Conservation (phyloP, 2,888 invertebrate species). For the Calameuta pallipes region DNA sequence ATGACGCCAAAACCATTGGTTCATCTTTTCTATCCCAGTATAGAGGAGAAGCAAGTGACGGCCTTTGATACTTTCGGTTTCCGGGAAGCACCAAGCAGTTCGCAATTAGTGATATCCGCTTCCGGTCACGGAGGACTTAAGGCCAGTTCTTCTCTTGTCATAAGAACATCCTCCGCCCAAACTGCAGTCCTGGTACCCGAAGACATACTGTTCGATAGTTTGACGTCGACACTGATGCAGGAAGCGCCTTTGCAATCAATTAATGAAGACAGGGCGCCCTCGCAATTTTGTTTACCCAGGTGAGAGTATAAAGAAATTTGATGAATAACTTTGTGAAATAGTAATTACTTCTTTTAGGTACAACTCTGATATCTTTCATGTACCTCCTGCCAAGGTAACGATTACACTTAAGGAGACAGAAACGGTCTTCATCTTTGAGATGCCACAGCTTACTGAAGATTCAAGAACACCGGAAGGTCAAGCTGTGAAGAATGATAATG, state of each 20-base stretch:
- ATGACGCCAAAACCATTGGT: conserved; percentile 66
- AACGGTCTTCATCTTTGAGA: conserved; percentile 73
- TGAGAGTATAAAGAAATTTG: conserved; percentile 21
- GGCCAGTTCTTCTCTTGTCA: conserved; percentile 23
- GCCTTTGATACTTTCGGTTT: conserved; percentile 31
- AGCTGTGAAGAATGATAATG: conserved; percentile 73
- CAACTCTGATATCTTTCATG: conserved; percentile 26
- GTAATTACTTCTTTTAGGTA: conserved; percentile 18
- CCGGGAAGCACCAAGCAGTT: conserved; percentile 20
- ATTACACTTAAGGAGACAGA: conserved; percentile 77
- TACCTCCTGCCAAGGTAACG: conserved; percentile 70
- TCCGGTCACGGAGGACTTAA: conserved; percentile 9
- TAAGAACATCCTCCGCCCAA: conserved; percentile 29
- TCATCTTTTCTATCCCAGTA: conserved; percentile 52
- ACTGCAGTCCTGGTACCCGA: conserved; percentile 24
- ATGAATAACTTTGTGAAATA: no score
- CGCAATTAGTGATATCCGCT: conserved; percentile 20
- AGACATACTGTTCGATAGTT: conserved; percentile 38
- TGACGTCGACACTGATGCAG: conserved; percentile 34
- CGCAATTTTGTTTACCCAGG: conserved; percentile 52
- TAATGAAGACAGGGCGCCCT: conserved; percentile 41
- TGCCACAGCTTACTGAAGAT: conserved; percentile 74
- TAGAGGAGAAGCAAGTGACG: conserved; percentile 54
- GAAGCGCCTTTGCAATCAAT: conserved; percentile 15
- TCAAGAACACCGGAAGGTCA: conserved; percentile 72